These are phyloP conservation scores for Lepus townsendii DNA, from an alignment of 2,797 vertebrate species.

Conservation along the genomic window DNA sequence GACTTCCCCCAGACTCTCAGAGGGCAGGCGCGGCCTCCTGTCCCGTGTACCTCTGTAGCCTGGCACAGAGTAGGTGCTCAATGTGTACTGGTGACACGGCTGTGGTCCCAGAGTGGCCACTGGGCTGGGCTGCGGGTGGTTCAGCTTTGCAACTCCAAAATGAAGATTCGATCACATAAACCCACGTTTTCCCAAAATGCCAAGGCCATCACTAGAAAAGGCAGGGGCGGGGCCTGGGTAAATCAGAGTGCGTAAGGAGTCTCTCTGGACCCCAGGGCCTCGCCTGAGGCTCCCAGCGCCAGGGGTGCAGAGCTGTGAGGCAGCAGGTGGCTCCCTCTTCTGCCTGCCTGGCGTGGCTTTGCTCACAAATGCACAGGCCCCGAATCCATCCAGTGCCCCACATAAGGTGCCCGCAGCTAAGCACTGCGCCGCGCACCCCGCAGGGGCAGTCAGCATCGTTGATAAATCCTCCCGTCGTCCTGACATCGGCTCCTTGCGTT, in stretches of 20 bases:
- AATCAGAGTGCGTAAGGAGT: too few relatives aligned
- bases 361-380: background rate
- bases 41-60: too few relatives aligned
- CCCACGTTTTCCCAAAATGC: background rate
- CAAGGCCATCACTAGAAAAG: background rate
- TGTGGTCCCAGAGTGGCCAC: background rate
- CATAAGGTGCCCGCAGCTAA: background rate
- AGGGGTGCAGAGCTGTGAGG: background rate
- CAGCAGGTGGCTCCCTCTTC: background rate
- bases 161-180: background rate
- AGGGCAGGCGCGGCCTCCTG: fast-evolving
- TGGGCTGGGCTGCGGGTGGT: background rate
- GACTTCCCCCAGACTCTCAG: background rate
- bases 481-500: background rate
- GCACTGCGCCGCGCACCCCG: background rate
- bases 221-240: background rate
- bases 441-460: background rate
- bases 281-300: background rate
- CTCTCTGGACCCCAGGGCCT: background rate
- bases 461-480: background rate
- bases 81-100: background rate
- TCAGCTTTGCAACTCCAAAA: background rate
- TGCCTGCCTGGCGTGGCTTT: background rate
- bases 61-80: background rate
- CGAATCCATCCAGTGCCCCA: background rate